Evolutionary conservation across 2,113 vertebrate genomes (phyloP).

Genomic region (Lamprotornis superbus): DNA sequence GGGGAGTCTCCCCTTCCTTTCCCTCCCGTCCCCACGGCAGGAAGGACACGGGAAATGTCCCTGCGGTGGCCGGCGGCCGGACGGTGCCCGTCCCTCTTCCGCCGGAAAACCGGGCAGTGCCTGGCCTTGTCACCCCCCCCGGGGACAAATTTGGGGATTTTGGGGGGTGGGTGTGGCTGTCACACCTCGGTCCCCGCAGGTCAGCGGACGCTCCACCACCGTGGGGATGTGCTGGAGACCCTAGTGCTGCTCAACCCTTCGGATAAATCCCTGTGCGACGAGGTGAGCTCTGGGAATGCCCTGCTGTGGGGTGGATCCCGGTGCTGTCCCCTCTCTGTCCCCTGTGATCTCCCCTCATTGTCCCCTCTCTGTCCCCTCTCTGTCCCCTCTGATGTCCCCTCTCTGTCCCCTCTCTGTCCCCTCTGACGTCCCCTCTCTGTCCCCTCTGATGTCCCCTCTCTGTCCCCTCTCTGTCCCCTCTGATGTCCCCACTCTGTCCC

Average conservation of each 20-base stretch:
- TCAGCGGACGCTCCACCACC: conserved; percentile 88
- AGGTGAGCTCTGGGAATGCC: conserved; percentile 73
- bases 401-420: too few species aligned
- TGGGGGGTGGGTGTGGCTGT: too few species aligned
- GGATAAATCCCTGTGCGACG: conserved; percentile 81
- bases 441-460: too few species aligned
- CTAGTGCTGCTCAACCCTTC: conserved; percentile 89
- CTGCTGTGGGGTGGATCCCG: too few species aligned
- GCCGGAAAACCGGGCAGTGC: neutral
- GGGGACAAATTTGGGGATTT: neutral
- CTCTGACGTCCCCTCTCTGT: too few species aligned
- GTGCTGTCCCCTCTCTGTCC: too few species aligned
- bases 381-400: neutral
- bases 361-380: too few species aligned
- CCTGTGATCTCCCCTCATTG: too few species aligned
- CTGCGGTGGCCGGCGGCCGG: fast-evolving
- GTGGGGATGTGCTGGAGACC: conserved; percentile 84
- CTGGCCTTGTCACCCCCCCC: fast-evolving
- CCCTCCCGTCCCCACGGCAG: neutral
- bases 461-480: neutral
- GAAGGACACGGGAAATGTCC: neutral
- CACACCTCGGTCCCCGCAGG: conserved; percentile 61
- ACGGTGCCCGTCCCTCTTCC: neutral
- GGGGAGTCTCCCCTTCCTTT: neutral
- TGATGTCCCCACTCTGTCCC: too few species aligned